Evolutionary conservation across 2,888 invertebrate species (phyloP), one percentile per base, ranked within the genome.

Genomic region (Synergus gifuensis): DNA sequence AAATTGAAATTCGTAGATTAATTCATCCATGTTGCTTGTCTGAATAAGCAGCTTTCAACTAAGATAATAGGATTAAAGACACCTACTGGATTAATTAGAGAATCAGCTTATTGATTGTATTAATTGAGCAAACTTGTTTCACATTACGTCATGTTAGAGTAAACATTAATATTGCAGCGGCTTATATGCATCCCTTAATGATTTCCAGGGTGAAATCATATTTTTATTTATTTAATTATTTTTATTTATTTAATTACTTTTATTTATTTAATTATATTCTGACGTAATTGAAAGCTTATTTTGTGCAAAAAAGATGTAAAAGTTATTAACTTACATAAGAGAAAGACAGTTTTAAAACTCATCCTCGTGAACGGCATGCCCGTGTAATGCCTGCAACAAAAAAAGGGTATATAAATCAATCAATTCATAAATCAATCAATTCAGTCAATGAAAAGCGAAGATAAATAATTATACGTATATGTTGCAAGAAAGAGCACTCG

Each of bases 281-380:
- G n/a, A 14, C 14, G 14, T 12, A 46, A 9, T n/a, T 54, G 2
- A 54, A 16, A 54, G 14, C n/a, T 16, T n/a, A 8, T 60, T 62
- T 28, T 14, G 12, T 14, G 14, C 4, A 28, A 62, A 62, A 62
- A 11, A 62, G 4, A 28, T 28, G 4, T 62, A 4, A 62, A 62
- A 28, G 4, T 62, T 62, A 28, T 64, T 36, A 40, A 91, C 91
- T 91, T 86, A 91, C 91, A 90, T 62, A 91, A 85, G 81, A 90
- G 79, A 79, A 89, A 85, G 66, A 89, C 83, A 77, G 88, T 83
- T 78, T 85, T 87, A 82, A 88, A 86, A 83, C 85, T 88, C 87
- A 89, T 90, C 86, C 86, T 90, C 85, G 83, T 85, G 84, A 86
- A 82, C 66, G 84, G 84, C 85, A 85, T 87, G 85, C 85, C 87